Evolutionary conservation across 2,113 vertebrate genomes (phyloP), one percentile per base, ranked within the genome.

Genomic region (Pandion haliaetus): DNA sequence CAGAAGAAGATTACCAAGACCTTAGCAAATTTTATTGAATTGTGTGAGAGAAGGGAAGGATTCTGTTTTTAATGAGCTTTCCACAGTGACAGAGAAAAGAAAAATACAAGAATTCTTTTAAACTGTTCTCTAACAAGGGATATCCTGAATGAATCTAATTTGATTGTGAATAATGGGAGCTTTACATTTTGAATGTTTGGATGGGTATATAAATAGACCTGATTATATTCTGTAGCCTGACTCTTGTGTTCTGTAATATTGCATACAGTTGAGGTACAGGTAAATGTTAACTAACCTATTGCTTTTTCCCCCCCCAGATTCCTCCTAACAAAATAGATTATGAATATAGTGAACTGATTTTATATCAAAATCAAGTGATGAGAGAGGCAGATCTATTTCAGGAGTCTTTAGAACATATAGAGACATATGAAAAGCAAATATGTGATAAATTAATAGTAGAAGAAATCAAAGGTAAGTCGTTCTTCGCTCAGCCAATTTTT

Each of bases 361-460:
- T 98, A 36, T 98, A 98, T 94, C 98, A 98, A 93, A 98, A 98
- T 95, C 98, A 98, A 97, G 98, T 98, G 79, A 98, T 98, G 98
- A 97, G 98, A 97, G 98, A 98, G 82, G 98, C 98, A 96, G 97
- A 98, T 95, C 96, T 98, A 10, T 98, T 98, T 97, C 97, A 98
- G 82, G 98, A 98, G 83, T 98, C 98, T 90, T 95, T 98, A 96
- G 97, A 98, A 93, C 98, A 98, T 86, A 98, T 98, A 98, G 98
- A 98, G 96, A 98, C 93, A 10, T 98, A 98, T 29, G 98, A 98
- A 90, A 98, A 98, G 78, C 98, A 98, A 95, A 98, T 98, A 97
- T 98, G 98, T 96, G 98, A 98, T 98, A 98, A 98, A 95, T 96
- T 98, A 95, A 95, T 97, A 82, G 97, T 98, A 84, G 98, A 98